These are phyloP conservation scores for Deilephila elpenor DNA, from an alignment of 2,888 invertebrate genomes.

Conservation along the genomic window DNA sequence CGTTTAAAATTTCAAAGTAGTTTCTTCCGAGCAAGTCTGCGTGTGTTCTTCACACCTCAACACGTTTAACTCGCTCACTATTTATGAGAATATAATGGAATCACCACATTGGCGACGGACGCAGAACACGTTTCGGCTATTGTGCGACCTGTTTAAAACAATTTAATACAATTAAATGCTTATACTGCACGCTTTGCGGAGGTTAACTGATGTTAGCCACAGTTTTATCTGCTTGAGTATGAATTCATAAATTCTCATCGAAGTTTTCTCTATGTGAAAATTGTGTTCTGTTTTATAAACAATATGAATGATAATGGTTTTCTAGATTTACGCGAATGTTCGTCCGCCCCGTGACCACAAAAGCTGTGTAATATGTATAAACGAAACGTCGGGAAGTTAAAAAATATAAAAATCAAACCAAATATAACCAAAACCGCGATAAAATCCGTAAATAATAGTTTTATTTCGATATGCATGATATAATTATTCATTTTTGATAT, in stretches of 20 bases:
- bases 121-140: slow-evolving; percentile 58
- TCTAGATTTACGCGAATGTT: too few relatives aligned
- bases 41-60: slow-evolving; percentile 62
- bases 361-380: too few relatives aligned
- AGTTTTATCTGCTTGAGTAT: neutral
- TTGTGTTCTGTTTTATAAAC: too few relatives aligned
- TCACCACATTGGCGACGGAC: slow-evolving; percentile 63
- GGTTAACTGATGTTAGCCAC: neutral
- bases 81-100: slow-evolving; percentile 67
- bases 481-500: too few relatives aligned
- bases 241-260: neutral
- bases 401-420: too few relatives aligned
- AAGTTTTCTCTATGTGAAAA: too few relatives aligned
- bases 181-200: neutral
- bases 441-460: too few relatives aligned
- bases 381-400: too few relatives aligned
- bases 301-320: too few relatives aligned
- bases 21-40: slow-evolving; percentile 43
- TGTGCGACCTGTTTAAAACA: slow-evolving; percentile 31
- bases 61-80: slow-evolving; percentile 62
- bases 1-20: slow-evolving; percentile 40
- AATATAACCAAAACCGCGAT: too few relatives aligned
- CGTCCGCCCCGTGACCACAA: too few relatives aligned
- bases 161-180: slow-evolving; percentile 14
- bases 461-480: too few relatives aligned